Conservation (phyloP, 1,140 invertebrate species). For the Goniozus legneri region DNA sequence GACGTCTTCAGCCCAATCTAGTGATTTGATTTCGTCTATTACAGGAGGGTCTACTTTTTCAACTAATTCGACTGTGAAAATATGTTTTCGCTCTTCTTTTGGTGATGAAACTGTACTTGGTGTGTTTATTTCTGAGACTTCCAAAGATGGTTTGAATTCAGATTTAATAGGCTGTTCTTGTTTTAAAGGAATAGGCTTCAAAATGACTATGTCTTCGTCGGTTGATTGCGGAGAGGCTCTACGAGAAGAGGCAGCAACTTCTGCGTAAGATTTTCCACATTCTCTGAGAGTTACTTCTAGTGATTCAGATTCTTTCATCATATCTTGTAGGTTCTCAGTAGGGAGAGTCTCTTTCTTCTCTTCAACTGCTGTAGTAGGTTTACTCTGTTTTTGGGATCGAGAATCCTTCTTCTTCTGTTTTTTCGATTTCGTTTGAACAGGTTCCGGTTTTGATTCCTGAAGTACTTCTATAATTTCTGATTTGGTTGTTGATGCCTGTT, state of each 20-base stretch:
- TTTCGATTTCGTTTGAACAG: conserved; percentile 9
- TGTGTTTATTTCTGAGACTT: neutral
- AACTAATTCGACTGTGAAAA: neutral
- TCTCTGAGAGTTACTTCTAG: conserved; percentile 16
- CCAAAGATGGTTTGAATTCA: neutral
- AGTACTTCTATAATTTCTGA: neutral
- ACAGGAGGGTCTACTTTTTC: neutral
- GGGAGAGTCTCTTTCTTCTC: neutral
- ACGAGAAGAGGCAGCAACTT: conserved; percentile 54
- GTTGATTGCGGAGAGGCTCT: conserved; percentile 15
- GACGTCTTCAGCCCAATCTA: conserved; percentile 19
- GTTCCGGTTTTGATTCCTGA: too few relatives aligned
- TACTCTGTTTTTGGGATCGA: neutral
- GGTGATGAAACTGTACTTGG: neutral
- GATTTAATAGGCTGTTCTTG: neutral
- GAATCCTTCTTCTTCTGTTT: conserved; percentile 17
- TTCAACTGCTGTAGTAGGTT: neutral
- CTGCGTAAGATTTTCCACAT: conserved; percentile 60
- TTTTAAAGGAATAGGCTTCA: conserved; percentile 18
- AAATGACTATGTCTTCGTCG: conserved; percentile 14
- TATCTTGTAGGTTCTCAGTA: conserved; percentile 11
- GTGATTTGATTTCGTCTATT: neutral
- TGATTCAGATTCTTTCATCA: too few relatives aligned
- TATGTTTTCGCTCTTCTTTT: neutral
- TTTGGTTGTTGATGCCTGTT: neutral